These are phyloP conservation scores for Callimorpha dominula DNA, from an alignment of 2,888 invertebrate species.

Conservation along the genomic window DNA sequence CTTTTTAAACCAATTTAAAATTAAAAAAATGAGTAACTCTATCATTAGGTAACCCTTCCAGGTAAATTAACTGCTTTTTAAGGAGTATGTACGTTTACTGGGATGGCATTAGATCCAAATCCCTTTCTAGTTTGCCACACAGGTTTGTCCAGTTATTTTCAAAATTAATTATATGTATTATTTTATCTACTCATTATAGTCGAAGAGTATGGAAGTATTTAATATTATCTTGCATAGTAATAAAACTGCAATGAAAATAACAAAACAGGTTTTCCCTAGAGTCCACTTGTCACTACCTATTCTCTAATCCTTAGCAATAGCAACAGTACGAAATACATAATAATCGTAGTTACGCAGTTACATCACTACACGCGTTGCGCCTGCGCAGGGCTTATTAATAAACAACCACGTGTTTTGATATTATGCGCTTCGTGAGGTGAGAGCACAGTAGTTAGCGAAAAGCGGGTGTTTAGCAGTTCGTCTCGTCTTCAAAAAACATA, in stretches of 20 bases:
- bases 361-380: conserved; percentile 76
- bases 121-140: too few species aligned
- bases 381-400: conserved; percentile 80
- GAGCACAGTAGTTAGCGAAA: conserved; percentile 36
- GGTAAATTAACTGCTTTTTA: too few species aligned
- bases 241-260: conserved; percentile 7
- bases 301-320: conserved; percentile 14
- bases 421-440: conserved; percentile 56
- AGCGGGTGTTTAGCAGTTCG: conserved; percentile 33
- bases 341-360: conserved; percentile 69
- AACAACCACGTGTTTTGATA: conserved; percentile 78
- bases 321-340: conserved; percentile 49
- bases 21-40: too few species aligned
- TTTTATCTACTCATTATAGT: too few species aligned
- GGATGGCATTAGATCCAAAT: too few species aligned
- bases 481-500: background rate
- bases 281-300: conserved; percentile 15
- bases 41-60: too few species aligned
- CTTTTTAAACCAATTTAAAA: too few species aligned
- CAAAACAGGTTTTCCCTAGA: conserved; percentile 11
- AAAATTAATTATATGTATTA: too few species aligned
- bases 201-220: too few species aligned
- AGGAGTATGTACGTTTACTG: too few species aligned
- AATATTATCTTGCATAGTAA: background rate
- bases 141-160: too few species aligned